A percentile compares a stretch with the other conserved stretches of the same genome.
Evolutionary conservation across 2,797 vertebrate genomes (phyloP).

Genomic region (Hydrophis major): DNA sequence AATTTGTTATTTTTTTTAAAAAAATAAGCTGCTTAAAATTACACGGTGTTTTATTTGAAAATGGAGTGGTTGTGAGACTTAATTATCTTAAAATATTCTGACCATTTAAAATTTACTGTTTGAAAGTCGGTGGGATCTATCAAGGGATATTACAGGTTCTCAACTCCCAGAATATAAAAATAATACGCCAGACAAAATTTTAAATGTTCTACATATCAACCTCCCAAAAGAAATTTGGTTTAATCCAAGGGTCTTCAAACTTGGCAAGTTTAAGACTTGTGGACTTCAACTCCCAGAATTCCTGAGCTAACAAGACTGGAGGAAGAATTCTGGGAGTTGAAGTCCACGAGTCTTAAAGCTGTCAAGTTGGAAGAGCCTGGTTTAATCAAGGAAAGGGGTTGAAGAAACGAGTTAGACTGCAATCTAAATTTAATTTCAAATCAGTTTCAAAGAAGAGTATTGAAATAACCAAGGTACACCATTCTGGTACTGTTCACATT

Average conservation of each 20-base stretch:
- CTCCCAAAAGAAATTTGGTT: neutral
- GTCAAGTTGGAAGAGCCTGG: neutral
- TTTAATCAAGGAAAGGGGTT: neutral
- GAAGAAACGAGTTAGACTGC: neutral
- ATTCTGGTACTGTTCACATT: neutral
- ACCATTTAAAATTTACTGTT: neutral
- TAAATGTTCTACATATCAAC: neutral
- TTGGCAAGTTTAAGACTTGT: no score
- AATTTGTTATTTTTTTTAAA: neutral
- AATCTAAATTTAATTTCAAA: neutral
- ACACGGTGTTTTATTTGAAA: neutral
- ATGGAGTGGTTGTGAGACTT: neutral
- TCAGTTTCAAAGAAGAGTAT: neutral
- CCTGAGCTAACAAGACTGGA: no score
- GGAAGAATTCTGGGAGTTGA: no score
- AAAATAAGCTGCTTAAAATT: neutral
- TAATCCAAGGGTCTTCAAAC: neutral
- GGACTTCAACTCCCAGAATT: no score
- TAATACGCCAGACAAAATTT: neutral
- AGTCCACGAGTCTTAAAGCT: no score
- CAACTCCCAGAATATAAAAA: neutral
- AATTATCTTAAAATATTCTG: neutral
- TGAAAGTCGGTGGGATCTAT: neutral
- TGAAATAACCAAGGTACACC: neutral
- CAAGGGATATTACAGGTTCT: neutral